phyloP scores from a whole-genome alignment of 2,113 vertebrate genomes.

The Notarius lentiginosus region DNA sequence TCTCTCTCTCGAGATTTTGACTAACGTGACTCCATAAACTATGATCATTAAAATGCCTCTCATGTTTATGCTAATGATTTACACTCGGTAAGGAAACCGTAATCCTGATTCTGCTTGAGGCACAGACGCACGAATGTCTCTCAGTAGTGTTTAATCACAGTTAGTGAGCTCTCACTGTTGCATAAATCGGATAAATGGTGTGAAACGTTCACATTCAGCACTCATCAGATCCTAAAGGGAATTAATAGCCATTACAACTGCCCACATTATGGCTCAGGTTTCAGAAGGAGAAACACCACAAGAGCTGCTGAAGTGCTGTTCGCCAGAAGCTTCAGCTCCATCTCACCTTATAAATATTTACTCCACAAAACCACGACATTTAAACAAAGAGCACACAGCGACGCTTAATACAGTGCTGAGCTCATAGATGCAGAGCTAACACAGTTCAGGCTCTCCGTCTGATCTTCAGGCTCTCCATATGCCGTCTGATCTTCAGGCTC shows the following conservation, averaged over 20 bases:
- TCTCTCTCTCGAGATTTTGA: background rate
- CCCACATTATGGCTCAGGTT: background rate
- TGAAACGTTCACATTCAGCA: background rate
- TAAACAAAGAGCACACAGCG: slow-evolving; percentile 16
- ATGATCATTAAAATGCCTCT: background rate
- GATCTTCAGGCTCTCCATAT: background rate
- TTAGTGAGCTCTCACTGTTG: background rate
- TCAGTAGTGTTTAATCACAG: background rate
- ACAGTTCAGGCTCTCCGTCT: background rate
- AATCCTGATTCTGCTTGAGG: background rate
- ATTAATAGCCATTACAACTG: slow-evolving; percentile 7
- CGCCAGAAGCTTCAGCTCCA: background rate
- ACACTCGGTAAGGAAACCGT: background rate
- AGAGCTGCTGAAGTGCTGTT: background rate
- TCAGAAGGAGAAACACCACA: background rate
- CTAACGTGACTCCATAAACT: background rate
- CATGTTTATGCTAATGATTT: background rate
- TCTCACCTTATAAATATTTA: slow-evolving; percentile 42
- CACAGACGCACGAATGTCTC: background rate
- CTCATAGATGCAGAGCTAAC: background rate
- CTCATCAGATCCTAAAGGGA: background rate
- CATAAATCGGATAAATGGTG: background rate
- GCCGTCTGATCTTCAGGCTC: background rate
- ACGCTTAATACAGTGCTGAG: background rate
- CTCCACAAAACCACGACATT: slow-evolving; percentile 34